Evolutionary conservation across 2,797 vertebrate genomes (phyloP).

Genomic region (Takifugu rubripes): DNA sequence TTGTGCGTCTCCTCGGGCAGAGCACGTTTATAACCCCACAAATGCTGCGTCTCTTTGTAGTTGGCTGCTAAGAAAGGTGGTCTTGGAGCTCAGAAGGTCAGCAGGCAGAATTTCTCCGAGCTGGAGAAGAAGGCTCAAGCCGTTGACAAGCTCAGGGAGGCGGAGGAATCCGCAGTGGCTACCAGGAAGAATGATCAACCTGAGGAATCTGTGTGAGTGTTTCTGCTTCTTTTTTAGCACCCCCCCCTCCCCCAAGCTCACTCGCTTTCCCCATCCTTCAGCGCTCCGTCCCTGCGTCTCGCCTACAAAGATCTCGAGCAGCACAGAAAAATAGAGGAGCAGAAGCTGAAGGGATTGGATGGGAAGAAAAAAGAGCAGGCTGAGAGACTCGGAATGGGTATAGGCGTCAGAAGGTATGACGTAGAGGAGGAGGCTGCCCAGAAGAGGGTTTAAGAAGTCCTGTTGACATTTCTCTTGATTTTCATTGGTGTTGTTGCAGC

Average conservation of each 20-base stretch:
- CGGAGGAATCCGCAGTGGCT: conserved; percentile 41
- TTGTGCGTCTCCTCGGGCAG: background rate
- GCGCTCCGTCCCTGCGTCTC: conserved; percentile 79
- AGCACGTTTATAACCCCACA: background rate
- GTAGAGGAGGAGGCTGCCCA: background rate
- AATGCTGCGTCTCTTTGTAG: conserved; percentile 58
- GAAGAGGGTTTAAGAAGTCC: background rate
- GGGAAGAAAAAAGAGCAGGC: conserved; percentile 85
- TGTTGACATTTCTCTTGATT: background rate
- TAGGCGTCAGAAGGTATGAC: conserved; percentile 82
- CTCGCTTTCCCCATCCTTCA: conserved; percentile 18
- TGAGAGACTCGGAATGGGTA: conserved; percentile 92
- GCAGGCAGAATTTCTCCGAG: conserved; percentile 83
- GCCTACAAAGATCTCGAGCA: conserved; percentile 88
- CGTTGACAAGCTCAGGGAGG: conserved; percentile 83
- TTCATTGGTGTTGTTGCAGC: conserved; percentile 54
- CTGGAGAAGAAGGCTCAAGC: conserved; percentile 91
- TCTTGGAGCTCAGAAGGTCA: conserved; percentile 92
- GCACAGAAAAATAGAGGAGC: conserved; percentile 81
- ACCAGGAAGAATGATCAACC: conserved; percentile 51
- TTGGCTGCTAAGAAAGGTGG: conserved; percentile 86
- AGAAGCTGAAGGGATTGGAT: conserved; percentile 73
- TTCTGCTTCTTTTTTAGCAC: background rate
- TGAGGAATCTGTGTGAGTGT: conserved; percentile 82
- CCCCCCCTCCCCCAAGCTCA: background rate